Base-by-base conservation (phyloP, 2,797 vertebrate genomes). In the Lophotriccus pileatus region DNA sequence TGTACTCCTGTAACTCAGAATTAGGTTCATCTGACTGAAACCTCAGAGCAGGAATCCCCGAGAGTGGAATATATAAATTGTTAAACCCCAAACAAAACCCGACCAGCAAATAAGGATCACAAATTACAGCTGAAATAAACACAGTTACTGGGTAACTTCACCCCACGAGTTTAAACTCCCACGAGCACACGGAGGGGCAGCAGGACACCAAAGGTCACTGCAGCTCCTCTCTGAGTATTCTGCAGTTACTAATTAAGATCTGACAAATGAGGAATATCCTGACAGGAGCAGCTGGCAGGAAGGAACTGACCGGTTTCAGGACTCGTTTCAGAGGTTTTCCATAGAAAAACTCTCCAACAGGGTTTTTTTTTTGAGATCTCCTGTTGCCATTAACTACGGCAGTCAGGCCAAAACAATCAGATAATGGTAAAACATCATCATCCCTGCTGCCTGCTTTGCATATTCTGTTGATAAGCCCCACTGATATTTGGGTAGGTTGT, bases 131-230 rank as follows among this genome's bases (percentile, higher is more conserved):
- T 1, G 2, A 37, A 67, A 58, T 13, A 58, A 63, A 50, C 9
- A 43, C 7, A 32, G 32, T 64, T 3, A n/a, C 0, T 2, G 18
- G 14, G 6, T 36, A 25, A 49, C 16, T 47, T 73, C 30, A 5
- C 6, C 41, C 24, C 0, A 12, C 7, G 7, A 39, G 6, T 47
- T 56, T 49, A 24, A 59, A 66, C 9, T 84, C n/a, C 36, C 39
- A 50, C 19, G 28, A 23, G 56, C 18, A 28, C 12, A 37, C 1
- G 3, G 0, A 43, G 16, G 11, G 52, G 14, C 68, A 78, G 13
- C 11, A 56, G 25, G 75, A 60, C 62, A 43, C 6, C 17, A 30
- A 75, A 63, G 39, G 55, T 27, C 70, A 60, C 49, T 28, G 78
- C 50, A 78, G 75, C 30, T 60, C 19, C 24, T 39, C 22, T 36